Base-by-base conservation (phyloP, 2,888 invertebrate genomes). In the Lycocerus yunnanus region DNA sequence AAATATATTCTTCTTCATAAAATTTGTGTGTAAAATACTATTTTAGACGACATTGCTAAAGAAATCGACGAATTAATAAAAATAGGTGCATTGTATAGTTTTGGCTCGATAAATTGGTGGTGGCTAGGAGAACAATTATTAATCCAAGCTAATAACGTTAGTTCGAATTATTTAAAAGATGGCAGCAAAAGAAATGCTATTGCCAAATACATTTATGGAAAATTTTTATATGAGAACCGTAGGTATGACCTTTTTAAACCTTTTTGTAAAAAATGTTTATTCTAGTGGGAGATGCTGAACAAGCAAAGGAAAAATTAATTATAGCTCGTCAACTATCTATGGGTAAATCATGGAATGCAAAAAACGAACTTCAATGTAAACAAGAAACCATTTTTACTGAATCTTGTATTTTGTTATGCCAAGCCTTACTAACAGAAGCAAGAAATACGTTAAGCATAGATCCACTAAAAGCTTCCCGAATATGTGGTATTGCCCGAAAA, bases 121-220 rank as follows among this genome's bases (percentile, higher is more conserved):
- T 91, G 91, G 91, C 82, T 91, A 11, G 90, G 90, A 0, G 89
- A 91, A 78, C 90, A 90, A 81, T 85, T 91, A 67, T 88, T 88
- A 73, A 81, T 89, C 6, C 88, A 89, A 1, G 79, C 88, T 0
- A 88, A 90, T 15, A 88, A 88, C 1, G 86, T 89, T 0, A 87
- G 88, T 1, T 87, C 88, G 70, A 83, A 86, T 68, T 89, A 86
- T 76, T 75, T 87, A 8, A 78, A 88, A 0, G 89, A 89, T 65
- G 89, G 88, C 1, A 89, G 89, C 2, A 86, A 89, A 59, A 87
- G 88, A 75, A 88, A 90, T 78, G 88, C 88, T 1, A 85, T 88
- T 69, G 88, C 88, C 80, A 88, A 89, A 85, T 90, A 88, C 80
- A 86, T 89, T 77, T 90, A 89, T 76, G 90, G 88, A 0, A 89